Percentiles rank a stretch among this genome's conserved stretches.
Conservation (phyloP, 2,797 vertebrate species). For the Fistularia tabacaria region DNA sequence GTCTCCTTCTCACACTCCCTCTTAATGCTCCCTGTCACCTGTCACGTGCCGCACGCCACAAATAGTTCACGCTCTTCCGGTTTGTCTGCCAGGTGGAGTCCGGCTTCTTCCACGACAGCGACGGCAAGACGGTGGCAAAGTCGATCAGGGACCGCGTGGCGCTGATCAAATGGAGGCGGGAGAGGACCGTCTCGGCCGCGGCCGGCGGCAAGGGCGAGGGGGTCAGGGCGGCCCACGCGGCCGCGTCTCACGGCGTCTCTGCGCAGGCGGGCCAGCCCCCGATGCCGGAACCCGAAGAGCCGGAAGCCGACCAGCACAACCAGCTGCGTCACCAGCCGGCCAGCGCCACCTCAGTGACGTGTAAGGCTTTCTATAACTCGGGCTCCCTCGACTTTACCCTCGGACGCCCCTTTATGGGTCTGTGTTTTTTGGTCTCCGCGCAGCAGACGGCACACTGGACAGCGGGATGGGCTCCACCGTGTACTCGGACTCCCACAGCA, state of each 20-base stretch:
- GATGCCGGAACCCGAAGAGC: slow-evolving; percentile 80
- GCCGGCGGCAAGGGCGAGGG: slow-evolving; percentile 67
- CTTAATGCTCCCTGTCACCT: slow-evolving; percentile 30
- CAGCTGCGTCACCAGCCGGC: slow-evolving; percentile 77
- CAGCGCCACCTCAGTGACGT: slow-evolving; percentile 87
- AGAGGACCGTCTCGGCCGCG: slow-evolving; percentile 80
- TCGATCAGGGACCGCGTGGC: slow-evolving; percentile 91
- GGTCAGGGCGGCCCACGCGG: slow-evolving; percentile 49
- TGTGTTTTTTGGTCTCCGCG: slow-evolving; percentile 46
- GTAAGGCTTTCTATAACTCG: slow-evolving; percentile 67
- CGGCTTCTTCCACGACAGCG: slow-evolving; percentile 92
- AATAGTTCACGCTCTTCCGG: slow-evolving; percentile 40
- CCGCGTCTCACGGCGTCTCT: slow-evolving; percentile 71
- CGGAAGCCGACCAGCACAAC: slow-evolving; percentile 83
- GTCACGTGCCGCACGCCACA: slow-evolving; percentile 46
- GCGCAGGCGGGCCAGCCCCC: slow-evolving; percentile 70
- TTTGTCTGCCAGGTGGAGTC: slow-evolving; percentile 83
- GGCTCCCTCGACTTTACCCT: neutral
- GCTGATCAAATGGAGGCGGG: slow-evolving; percentile 90
- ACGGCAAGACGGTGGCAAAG: slow-evolving; percentile 91
- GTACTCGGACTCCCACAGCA: slow-evolving; percentile 93
- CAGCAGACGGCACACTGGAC: slow-evolving; percentile 92
- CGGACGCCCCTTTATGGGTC: slow-evolving; percentile 21
- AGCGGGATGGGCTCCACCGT: slow-evolving; percentile 93
- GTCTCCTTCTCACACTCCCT: slow-evolving; percentile 7